Base-by-base conservation (phyloP, 1,140 invertebrate species). In the Steinernema khuongi region DNA sequence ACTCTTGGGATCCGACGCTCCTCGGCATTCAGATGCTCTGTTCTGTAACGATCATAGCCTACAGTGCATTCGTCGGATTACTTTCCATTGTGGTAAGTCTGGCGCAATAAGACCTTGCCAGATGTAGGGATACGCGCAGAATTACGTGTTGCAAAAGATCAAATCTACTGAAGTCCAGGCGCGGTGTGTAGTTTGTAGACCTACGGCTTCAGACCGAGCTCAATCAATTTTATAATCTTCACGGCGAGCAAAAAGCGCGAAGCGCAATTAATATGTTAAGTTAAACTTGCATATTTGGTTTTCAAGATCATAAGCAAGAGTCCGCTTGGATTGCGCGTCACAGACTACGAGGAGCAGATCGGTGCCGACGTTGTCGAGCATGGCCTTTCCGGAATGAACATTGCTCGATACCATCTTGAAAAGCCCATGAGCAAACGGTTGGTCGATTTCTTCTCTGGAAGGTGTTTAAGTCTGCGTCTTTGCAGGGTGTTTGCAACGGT, bases 331-430 rank as follows among this genome's bases (percentile, higher is more conserved):
- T 50, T 78, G 31, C 66, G 77, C 22, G 76, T 78, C 29, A 78
- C 77, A 22, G 77, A 78, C 50, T 77, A 78, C 68, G 77, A 78
- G 60, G 77, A 78, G 74, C 75, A 77, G 60, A 78, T 78, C 32
- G 77, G 77, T 29, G 77, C 77, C 1, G 77, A 78, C 28, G 75
- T 77, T 4, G 74, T 78, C 19, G 77, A 78, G 31, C 77, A 78
- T 30, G 77, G 75, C 28, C 66, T 78, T 71, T 72, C 75, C 14
- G 77, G 77, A 30, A 77, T 72, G 0, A 78, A 78, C 69, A 72
- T 78, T 14, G 75, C 77, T 14, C 36, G 77, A 73, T 78, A 78
- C 69, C 71, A 75, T 4, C 18, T 78, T n/a, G 77, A 78, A 29
- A 77, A 78, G 31, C 75, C 75, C 4, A 30, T 78, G 11, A 76